Conservation (phyloP, 2,888 invertebrate genomes). For the Tachina fera region DNA sequence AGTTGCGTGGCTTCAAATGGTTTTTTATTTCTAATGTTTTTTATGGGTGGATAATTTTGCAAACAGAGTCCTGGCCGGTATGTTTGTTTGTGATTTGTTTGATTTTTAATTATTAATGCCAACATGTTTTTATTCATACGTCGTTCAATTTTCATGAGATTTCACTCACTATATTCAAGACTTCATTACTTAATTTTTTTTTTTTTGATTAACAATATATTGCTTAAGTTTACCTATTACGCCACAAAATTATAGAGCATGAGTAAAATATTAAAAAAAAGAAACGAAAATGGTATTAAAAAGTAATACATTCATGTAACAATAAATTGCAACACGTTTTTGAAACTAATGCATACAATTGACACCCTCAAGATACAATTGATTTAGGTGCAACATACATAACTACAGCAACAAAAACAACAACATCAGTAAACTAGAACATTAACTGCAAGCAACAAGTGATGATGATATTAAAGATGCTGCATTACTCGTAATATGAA, state of each 20-base stretch:
- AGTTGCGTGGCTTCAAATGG: too few species aligned
- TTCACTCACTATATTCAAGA: too few species aligned
- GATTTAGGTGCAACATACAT: slow-evolving; percentile 33
- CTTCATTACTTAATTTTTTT: too few species aligned
- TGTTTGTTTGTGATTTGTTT: too few species aligned
- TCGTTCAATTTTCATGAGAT: too few species aligned
- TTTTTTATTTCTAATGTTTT: too few species aligned
- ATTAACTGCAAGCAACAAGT: slow-evolving; percentile 16
- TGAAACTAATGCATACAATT: slow-evolving; percentile 75
- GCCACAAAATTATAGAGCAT: slow-evolving; percentile 78
- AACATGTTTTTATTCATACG: too few species aligned
- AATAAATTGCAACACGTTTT: slow-evolving; percentile 72
- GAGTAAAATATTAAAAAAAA: slow-evolving; percentile 71
- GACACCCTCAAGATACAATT: slow-evolving; percentile 80
- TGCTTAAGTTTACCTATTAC: neutral
- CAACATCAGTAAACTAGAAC: slow-evolving; percentile 27
- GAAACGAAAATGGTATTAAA: slow-evolving; percentile 11
- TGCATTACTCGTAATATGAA: slow-evolving; percentile 9
- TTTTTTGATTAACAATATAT: too few species aligned
- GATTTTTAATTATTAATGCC: too few species aligned
- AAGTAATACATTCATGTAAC: slow-evolving; percentile 60
- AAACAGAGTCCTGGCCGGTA: too few species aligned
- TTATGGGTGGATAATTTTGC: too few species aligned
- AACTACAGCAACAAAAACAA: neutral
- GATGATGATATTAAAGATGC: slow-evolving; percentile 42